Conservation (phyloP, 2,888 invertebrate genomes). For the Ormyrus rosae region DNA sequence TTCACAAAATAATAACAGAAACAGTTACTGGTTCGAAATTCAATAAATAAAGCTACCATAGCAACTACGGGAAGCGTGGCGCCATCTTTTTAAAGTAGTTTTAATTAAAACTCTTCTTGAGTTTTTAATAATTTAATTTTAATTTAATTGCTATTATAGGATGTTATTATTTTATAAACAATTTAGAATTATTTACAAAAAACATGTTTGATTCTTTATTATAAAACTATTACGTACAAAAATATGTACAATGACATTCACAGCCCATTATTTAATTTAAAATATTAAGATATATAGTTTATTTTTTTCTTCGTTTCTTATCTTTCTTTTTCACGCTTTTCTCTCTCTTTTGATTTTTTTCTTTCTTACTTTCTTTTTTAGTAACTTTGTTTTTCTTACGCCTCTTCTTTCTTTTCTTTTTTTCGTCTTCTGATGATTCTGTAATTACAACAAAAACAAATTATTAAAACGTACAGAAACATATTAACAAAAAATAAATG, state of each 20-base stretch:
- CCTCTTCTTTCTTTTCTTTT: slow-evolving; percentile 39
- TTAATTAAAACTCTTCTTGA: no score
- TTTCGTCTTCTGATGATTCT: slow-evolving; percentile 52
- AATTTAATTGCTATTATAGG: no score
- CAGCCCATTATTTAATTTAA: slow-evolving; percentile 17
- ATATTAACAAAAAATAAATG: neutral
- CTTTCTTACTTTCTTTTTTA: slow-evolving; percentile 37
- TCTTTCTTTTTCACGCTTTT: slow-evolving; percentile 33
- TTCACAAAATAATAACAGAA: neutral
- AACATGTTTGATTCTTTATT: no score
- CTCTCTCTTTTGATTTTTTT: slow-evolving; percentile 33
- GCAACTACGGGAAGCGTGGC: slow-evolving; percentile 24
- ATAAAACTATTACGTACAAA: neutral
- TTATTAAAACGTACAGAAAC: neutral
- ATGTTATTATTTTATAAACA: no score
- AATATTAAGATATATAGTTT: slow-evolving; percentile 16
- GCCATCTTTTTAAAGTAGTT: slow-evolving; percentile 28
- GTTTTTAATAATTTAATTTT: no score
- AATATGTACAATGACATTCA: slow-evolving; percentile 2
- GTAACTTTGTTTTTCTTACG: slow-evolving; percentile 37
- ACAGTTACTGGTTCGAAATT: slow-evolving; percentile 3
- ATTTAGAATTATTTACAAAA: no score
- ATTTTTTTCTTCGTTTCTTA: slow-evolving; percentile 40
- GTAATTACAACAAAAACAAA: slow-evolving; percentile 28
- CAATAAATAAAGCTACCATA: slow-evolving; percentile 39